Evolutionary conservation across 2,113 vertebrate genomes (phyloP).

Genomic region (Nettapus auritus): DNA sequence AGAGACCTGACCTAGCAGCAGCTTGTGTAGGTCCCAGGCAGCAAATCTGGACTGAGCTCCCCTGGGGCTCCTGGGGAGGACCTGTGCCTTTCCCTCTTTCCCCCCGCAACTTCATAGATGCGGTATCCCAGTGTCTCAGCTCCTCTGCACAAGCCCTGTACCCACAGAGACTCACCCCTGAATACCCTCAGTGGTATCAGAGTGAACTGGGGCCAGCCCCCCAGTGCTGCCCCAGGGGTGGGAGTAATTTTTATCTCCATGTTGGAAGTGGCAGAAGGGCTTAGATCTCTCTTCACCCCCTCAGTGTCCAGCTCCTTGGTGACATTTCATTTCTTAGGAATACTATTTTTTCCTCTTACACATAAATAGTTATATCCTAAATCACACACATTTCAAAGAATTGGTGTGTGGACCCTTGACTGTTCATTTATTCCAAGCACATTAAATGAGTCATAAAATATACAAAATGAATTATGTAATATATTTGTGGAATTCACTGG

Average conservation of each 20-base stretch:
- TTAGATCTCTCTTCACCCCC: not conserved
- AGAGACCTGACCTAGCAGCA: not conserved
- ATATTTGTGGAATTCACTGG: not conserved
- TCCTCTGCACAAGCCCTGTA: not conserved
- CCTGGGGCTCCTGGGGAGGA: fast-evolving
- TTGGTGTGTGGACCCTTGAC: not conserved
- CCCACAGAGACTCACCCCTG: not conserved
- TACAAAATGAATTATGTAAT: not conserved
- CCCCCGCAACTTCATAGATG: not conserved
- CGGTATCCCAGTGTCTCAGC: too few species aligned
- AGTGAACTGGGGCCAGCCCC: fast-evolving
- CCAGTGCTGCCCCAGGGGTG: not conserved
- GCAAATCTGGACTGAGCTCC: too few species aligned
- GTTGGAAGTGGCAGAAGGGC: not conserved
- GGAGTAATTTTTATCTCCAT: not conserved
- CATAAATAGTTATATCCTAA: not conserved
- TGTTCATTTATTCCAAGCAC: not conserved
- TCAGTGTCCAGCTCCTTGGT: fast-evolving
- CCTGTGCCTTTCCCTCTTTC: not conserved
- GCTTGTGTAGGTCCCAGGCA: too few species aligned
- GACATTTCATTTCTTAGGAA: not conserved
- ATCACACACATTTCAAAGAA: not conserved
- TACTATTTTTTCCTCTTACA: not conserved
- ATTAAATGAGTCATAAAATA: not conserved
- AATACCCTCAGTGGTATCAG: not conserved